phyloP scores from a whole-genome alignment of 2,888 invertebrate species.

The Cotesia congregata region DNA sequence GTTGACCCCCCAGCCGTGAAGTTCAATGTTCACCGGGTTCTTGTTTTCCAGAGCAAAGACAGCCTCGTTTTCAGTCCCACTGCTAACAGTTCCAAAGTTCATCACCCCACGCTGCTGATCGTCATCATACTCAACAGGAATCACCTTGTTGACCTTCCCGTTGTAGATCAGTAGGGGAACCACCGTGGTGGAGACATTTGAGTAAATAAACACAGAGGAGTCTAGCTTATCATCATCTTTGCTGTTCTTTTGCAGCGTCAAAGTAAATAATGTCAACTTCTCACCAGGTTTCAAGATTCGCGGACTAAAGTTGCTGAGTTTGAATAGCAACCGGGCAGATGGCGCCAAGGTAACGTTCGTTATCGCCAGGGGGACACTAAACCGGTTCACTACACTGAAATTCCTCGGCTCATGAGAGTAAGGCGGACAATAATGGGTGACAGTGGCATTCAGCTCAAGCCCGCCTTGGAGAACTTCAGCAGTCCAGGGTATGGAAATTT shows the following conservation, averaged over 20 bases:
- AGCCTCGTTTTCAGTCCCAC: conserved; percentile 78
- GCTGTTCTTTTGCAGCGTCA: conserved; percentile 73
- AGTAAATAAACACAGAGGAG: conserved; percentile 77
- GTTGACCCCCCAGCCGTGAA: conserved; percentile 76
- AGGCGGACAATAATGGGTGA: conserved; percentile 71
- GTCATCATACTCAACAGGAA: conserved; percentile 62
- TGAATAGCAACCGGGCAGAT: conserved; percentile 76
- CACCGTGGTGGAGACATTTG: conserved; percentile 81
- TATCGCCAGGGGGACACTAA: conserved; percentile 80
- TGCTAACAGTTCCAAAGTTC: conserved; percentile 78
- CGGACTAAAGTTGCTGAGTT: conserved; percentile 75
- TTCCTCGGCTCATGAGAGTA: conserved; percentile 70
- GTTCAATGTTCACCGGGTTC: conserved; percentile 80
- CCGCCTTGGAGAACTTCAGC: conserved; percentile 75
- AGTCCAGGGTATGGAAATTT: conserved; percentile 77
- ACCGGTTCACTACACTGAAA: conserved; percentile 80
- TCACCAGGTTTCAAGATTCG: conserved; percentile 75
- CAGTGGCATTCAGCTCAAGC: conserved; percentile 73
- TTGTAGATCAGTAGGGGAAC: conserved; percentile 82
- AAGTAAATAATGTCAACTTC: conserved; percentile 73
- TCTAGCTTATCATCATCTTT: conserved; percentile 73
- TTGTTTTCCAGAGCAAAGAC: conserved; percentile 81
- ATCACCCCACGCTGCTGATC: conserved; percentile 67
- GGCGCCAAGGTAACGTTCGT: conserved; percentile 79
- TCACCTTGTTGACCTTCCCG: conserved; percentile 74